Base-by-base conservation (phyloP, 2,888 invertebrate species). In the Thyatira batis region DNA sequence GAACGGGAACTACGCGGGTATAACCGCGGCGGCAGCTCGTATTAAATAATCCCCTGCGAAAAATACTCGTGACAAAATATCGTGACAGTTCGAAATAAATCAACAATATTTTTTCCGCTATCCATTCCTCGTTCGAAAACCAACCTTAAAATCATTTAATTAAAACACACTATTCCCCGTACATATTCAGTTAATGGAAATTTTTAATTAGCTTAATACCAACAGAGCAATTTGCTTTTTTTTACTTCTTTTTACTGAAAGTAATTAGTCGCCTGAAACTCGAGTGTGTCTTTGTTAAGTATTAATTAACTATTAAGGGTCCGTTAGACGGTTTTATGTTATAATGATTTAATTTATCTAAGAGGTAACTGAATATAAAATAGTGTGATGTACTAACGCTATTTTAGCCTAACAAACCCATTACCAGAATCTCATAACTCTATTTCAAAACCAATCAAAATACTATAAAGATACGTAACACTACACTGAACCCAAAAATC, bases 131-230 rank as follows among this genome's bases (percentile, higher is more conserved):
- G 20, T 5, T 39, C 44, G 43, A 27, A 50, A 53, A 57, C 55
- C 44, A 3, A 23, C 55, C 59, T 60, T 66, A 54, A 61, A 59
- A 58, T 52, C 52, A 55, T 39, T 51, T 25, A 0, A 17, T 44
- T 54, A 53, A 54, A 69, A 58, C 57, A 51, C 56, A 54, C 58
- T 49, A 50, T 55, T 45, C 57, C 48, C 51, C 52, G 57, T 68
- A 58, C 53, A 45, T 44, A 53, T 65, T 56, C 53, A 56, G 45
- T 66, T 57, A 66, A 69, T 55, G 61, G 58, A 66, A 63, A 61
- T 56, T 57, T 65, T 60, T 67, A 66, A 67, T 67, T 69, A 66
- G 61, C 67, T 55, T 44, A 28, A 28, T 51, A 63, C 54, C 43
- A 13, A 25, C 45, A 25, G 45, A 17, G 45, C n/a, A 25, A 39